Conservation (phyloP, 2,113 vertebrate genomes). For the Romanogobio albipinnatus region DNA sequence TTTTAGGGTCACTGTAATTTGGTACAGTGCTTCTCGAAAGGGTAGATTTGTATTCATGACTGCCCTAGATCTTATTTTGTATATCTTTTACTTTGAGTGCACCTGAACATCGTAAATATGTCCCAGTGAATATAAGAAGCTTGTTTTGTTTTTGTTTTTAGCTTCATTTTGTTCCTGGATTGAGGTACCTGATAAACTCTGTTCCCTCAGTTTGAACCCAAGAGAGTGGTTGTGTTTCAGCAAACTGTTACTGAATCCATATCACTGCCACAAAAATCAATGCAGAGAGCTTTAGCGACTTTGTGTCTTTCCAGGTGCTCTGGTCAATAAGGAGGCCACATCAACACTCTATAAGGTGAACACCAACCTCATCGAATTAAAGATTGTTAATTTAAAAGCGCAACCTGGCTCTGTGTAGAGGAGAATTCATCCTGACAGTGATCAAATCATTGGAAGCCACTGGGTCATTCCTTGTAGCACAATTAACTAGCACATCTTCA, state of each 20-base stretch:
- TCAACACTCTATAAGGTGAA: constrained; percentile 56
- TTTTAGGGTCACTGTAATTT: not conserved
- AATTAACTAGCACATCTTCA: not conserved
- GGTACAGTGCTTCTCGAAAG: not conserved
- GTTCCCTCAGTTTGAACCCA: not conserved
- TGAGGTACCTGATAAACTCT: not conserved
- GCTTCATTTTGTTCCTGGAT: constrained; percentile 3
- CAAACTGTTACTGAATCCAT: constrained; percentile 31
- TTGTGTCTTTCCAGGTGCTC: constrained; percentile 23
- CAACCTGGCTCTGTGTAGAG: constrained; percentile 18
- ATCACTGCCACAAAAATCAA: constrained; percentile 22
- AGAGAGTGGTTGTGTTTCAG: constrained; percentile 21
- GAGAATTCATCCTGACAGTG: not conserved
- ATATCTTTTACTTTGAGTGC: not conserved
- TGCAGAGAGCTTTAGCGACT: not conserved
- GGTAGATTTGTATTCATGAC: not conserved
- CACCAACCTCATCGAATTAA: constrained; percentile 63
- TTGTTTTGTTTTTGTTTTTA: not conserved
- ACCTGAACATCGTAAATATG: not conserved
- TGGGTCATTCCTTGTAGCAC: not conserved
- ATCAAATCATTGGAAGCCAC: not conserved
- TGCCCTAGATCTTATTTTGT: not conserved
- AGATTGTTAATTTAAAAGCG: constrained; percentile 60
- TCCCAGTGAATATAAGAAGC: not conserved
- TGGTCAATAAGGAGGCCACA: constrained; percentile 35